A percentile compares a stretch with the other conserved stretches of the same genome.
phyloP scores from a whole-genome alignment of 2,113 vertebrate genomes.

The Furnarius figulus region DNA sequence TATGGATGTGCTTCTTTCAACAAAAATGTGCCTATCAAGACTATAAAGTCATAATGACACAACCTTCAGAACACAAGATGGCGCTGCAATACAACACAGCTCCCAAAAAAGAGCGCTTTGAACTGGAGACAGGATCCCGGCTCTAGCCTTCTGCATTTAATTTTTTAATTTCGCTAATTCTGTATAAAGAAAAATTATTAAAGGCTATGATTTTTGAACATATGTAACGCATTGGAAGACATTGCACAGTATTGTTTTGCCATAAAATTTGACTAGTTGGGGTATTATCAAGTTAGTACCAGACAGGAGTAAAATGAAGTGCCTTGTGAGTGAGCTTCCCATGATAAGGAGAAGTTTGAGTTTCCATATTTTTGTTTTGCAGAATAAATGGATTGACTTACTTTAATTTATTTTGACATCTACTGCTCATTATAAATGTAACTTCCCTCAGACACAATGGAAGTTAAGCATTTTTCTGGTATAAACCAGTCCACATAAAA shows the following conservation, averaged over 20 bases:
- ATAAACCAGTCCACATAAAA: neutral
- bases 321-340: neutral
- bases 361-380: neutral
- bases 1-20: neutral
- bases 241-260: neutral
- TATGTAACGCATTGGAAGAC: neutral
- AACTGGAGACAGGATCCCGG: neutral
- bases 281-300: neutral
- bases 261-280: neutral
- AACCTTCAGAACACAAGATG: constrained; percentile 56
- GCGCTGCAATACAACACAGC: constrained; percentile 45
- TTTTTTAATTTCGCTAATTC: neutral
- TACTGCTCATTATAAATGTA: neutral
- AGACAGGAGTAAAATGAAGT: neutral
- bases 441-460: neutral
- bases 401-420: neutral
- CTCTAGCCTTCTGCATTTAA: neutral
- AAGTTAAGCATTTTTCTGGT: neutral
- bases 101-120: neutral
- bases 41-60: neutral
- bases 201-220: neutral
- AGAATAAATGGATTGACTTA: neutral
- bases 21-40: neutral
- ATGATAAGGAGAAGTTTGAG: neutral
- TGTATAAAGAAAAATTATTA: neutral